A percentile compares a stretch with the other conserved stretches of the same genome.
These are phyloP conservation scores for Tragulus kanchil DNA, from an alignment of 2,113 vertebrate genomes.

Conservation along the genomic window DNA sequence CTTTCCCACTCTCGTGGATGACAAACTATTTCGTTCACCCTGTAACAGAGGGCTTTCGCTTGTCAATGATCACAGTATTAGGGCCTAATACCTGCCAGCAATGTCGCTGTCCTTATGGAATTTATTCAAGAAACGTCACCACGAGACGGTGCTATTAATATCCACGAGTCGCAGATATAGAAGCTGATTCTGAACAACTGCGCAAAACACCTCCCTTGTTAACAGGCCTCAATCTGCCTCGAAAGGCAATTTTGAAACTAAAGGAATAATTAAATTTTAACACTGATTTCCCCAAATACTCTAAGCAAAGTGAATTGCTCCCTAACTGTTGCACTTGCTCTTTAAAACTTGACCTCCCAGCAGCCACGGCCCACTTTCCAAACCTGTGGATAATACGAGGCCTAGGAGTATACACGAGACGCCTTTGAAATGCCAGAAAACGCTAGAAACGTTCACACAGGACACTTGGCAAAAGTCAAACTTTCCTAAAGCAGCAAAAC, in stretches of 20 bases:
- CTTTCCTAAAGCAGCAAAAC: conserved; percentile 91
- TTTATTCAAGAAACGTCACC: background rate
- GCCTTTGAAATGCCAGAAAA: conserved; percentile 55
- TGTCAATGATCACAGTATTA: background rate
- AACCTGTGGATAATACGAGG: background rate
- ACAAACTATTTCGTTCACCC: background rate
- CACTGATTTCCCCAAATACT: background rate
- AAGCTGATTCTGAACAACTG: background rate
- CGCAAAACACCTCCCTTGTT: background rate
- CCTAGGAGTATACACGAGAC: background rate
- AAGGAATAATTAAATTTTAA: conserved; percentile 33
- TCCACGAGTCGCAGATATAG: background rate
- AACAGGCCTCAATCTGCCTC: background rate
- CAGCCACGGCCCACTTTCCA: background rate
- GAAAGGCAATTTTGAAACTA: conserved; percentile 22
- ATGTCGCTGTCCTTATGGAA: background rate
- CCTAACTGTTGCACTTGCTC: background rate
- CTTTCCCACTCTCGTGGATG: background rate
- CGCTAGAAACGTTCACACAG: conserved; percentile 30
- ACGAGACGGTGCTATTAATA: background rate
- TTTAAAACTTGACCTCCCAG: conserved; percentile 32
- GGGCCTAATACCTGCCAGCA: background rate
- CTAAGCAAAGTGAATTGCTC: background rate
- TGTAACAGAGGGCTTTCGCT: background rate
- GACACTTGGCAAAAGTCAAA: conserved; percentile 30